Percentiles rank a stretch among this genome's conserved stretches.
Conservation (phyloP, 2,797 vertebrate species). For the Phrynocephalus guinanensis region DNA sequence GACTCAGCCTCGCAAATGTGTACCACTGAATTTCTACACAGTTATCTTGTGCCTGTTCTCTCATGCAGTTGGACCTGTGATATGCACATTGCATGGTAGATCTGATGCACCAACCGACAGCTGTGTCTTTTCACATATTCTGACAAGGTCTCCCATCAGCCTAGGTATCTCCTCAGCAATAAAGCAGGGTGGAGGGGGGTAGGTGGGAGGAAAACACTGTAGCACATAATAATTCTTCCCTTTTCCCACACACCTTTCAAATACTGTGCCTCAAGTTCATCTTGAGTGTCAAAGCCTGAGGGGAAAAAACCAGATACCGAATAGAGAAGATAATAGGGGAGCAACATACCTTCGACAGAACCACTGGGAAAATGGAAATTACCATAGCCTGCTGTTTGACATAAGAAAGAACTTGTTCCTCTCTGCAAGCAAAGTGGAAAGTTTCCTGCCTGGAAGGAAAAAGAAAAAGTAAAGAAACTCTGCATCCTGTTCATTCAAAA, state of each 20-base stretch:
- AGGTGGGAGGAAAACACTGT: neutral
- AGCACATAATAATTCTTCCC: constrained; percentile 47
- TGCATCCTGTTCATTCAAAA: constrained; percentile 24
- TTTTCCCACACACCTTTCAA: constrained; percentile 16
- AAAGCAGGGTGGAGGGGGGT: neutral
- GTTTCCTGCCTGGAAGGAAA: constrained; percentile 33
- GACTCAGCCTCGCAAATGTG: constrained; percentile 40
- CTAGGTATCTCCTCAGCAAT: constrained; percentile 50
- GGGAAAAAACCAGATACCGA: constrained; percentile 23
- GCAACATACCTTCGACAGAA: neutral
- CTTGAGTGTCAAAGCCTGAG: constrained; percentile 48
- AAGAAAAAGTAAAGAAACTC: neutral
- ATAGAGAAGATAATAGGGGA: constrained; percentile 23
- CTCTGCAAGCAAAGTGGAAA: constrained; percentile 35
- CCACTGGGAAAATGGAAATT: constrained; percentile 8
- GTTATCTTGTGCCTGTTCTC: constrained; percentile 35
- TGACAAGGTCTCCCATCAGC: constrained; percentile 57
- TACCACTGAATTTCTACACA: constrained; percentile 47
- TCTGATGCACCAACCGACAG: constrained; percentile 55
- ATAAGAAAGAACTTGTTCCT: neutral
- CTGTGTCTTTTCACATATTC: constrained; percentile 54
- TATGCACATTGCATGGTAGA: constrained; percentile 30
- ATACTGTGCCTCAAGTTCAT: constrained; percentile 27
- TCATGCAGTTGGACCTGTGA: constrained; percentile 24
- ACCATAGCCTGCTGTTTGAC: neutral